These are phyloP conservation scores for Drosophila lutescens DNA, from an alignment of 2,888 invertebrate genomes.

Conservation along the genomic window DNA sequence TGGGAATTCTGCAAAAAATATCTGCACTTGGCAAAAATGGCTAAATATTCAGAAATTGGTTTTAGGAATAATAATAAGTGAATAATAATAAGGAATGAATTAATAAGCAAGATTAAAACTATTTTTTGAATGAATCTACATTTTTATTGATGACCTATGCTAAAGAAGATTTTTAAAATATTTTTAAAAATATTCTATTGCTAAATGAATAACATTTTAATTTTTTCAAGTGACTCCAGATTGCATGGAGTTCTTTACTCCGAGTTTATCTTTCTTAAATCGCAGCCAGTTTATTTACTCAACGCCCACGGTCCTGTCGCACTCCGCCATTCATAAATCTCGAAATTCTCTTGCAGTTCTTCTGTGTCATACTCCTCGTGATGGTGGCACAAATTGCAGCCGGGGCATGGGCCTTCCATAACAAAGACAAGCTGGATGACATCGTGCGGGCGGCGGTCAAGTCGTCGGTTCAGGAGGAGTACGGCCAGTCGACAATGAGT, in stretches of 20 bases:
- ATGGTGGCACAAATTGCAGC: conserved; percentile 91
- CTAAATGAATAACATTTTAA: too few relatives aligned
- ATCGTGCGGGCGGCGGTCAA: conserved; percentile 88
- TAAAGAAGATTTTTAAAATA: too few relatives aligned
- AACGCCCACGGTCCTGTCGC: conserved; percentile 8
- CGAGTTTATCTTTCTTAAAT: conserved; percentile 17
- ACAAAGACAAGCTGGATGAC: conserved; percentile 88
- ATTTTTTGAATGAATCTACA: too few relatives aligned
- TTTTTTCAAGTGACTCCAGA: too few relatives aligned
- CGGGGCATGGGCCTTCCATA: conserved; percentile 90
- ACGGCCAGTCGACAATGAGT: conserved; percentile 85
- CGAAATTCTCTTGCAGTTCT: conserved; percentile 86
- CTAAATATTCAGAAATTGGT: not conserved
- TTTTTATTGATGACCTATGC: too few relatives aligned
- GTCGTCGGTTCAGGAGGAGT: conserved; percentile 88
- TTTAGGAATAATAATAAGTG: too few relatives aligned
- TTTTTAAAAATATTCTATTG: too few relatives aligned
- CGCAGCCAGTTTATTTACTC: conserved; percentile 28
- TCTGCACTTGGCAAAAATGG: conserved; percentile 1
- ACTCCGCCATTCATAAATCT: conserved; percentile 47
- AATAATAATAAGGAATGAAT: too few relatives aligned
- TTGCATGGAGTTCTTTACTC: not conserved
- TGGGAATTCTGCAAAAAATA: conserved; percentile 15
- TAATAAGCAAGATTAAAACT: too few relatives aligned
- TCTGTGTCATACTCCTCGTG: conserved; percentile 90